phyloP scores from a whole-genome alignment of 2,113 vertebrate species.

The Saguinus imperator region DNA sequence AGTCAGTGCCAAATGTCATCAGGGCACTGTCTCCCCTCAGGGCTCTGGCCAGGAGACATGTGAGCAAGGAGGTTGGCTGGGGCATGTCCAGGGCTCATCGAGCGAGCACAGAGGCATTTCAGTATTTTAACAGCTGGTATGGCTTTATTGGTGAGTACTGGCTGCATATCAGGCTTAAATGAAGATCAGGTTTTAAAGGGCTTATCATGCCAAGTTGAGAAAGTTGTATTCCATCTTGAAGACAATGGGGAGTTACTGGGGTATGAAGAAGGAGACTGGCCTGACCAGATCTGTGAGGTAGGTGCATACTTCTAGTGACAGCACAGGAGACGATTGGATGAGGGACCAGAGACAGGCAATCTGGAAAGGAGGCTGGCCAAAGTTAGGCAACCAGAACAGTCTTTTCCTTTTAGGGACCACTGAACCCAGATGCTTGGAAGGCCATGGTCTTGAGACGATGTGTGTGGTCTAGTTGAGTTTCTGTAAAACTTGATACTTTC shows the following conservation, averaged over 20 bases:
- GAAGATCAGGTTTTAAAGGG: not conserved
- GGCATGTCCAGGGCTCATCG: not conserved
- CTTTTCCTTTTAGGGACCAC: not conserved
- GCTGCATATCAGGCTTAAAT: not conserved
- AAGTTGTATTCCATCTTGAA: not conserved
- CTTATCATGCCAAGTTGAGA: not conserved
- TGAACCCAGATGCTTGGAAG: not conserved
- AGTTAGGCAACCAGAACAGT: not conserved
- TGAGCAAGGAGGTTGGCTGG: not conserved
- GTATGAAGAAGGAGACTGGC: not conserved
- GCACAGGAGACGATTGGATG: not conserved
- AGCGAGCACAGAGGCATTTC: not conserved
- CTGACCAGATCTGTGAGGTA: not conserved
- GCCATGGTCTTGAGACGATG: not conserved
- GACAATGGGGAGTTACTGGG: not conserved
- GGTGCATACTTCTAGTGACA: not conserved
- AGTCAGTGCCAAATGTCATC: not conserved
- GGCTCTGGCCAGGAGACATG: not conserved
- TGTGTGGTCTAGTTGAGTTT: not conserved
- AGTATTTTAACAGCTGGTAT: not conserved
- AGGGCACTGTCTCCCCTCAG: accelerated
- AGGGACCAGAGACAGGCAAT: not conserved
- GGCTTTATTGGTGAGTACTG: not conserved
- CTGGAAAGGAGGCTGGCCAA: not conserved
- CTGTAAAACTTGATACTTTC: not conserved